These are phyloP conservation scores for Cerastis rubricosa DNA, from an alignment of 2,888 invertebrate genomes.

Conservation along the genomic window DNA sequence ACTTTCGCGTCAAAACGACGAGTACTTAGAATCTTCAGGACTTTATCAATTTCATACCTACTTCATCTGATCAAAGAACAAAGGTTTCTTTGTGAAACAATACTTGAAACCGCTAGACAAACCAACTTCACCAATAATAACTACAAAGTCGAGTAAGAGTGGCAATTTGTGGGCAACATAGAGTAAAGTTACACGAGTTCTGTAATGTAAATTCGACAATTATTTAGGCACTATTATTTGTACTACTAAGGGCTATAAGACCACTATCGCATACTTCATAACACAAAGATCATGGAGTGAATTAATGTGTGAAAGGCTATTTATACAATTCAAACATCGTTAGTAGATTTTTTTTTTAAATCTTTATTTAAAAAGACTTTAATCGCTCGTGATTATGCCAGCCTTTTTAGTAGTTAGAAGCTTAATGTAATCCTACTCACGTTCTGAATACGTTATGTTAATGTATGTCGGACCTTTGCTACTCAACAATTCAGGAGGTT, in stretches of 20 bases:
- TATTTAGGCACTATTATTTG: slow-evolving; percentile 34
- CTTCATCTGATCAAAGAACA: slow-evolving; percentile 52
- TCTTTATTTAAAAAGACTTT: too few species aligned
- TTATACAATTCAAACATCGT: slow-evolving; percentile 53
- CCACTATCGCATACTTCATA: slow-evolving; percentile 33
- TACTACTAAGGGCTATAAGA: neutral
- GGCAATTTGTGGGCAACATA: slow-evolving; percentile 42
- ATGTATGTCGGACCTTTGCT: slow-evolving; percentile 46
- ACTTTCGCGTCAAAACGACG: slow-evolving; percentile 35
- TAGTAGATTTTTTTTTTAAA: slow-evolving; percentile 23
- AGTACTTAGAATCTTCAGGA: slow-evolving; percentile 44
- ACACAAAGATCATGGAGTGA: slow-evolving; percentile 46
- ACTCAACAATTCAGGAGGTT: slow-evolving; percentile 40
- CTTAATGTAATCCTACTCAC: slow-evolving; percentile 61
- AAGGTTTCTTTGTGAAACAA: slow-evolving; percentile 54
- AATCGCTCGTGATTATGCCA: too few species aligned
- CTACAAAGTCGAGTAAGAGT: slow-evolving; percentile 25
- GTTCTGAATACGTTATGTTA: slow-evolving; percentile 53
- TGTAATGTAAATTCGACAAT: slow-evolving; percentile 53
- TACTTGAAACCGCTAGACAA: slow-evolving; percentile 48
- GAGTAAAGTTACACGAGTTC: slow-evolving; percentile 33
- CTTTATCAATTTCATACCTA: slow-evolving; percentile 58
- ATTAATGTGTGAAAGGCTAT: slow-evolving; percentile 48
- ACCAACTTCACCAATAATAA: slow-evolving; percentile 45
- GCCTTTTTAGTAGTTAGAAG: slow-evolving; percentile 29